These are phyloP conservation scores for Rhynchonycteris naso DNA, from an alignment of 2,797 vertebrate genomes.

Conservation along the genomic window DNA sequence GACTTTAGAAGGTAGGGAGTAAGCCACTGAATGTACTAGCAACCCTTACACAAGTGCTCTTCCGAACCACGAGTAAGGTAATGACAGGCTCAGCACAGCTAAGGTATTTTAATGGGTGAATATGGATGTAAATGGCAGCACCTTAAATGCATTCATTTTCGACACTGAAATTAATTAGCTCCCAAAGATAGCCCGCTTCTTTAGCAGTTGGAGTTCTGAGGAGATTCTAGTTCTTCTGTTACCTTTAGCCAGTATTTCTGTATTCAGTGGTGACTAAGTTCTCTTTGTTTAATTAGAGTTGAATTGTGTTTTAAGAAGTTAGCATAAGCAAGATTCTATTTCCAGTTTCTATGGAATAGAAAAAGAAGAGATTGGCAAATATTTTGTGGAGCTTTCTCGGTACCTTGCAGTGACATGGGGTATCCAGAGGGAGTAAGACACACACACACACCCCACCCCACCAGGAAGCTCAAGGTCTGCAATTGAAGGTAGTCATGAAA, in stretches of 20 bases:
- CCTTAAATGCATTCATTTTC: slow-evolving; percentile 79
- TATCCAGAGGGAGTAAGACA: not conserved
- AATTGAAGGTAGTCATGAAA: not conserved
- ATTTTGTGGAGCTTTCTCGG: not conserved
- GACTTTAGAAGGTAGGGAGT: slow-evolving; percentile 10
- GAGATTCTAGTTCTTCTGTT: slow-evolving; percentile 47
- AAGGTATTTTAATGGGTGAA: slow-evolving; percentile 69
- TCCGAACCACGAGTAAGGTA: slow-evolving; percentile 44
- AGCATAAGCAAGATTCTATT: slow-evolving; percentile 77
- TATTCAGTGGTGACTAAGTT: slow-evolving; percentile 61
- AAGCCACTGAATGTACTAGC: not conserved
- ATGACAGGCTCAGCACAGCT: slow-evolving; percentile 62
- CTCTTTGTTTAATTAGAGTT: slow-evolving; percentile 80
- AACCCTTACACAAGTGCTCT: slow-evolving; percentile 50
- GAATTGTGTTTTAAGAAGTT: slow-evolving; percentile 78
- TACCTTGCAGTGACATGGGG: not conserved
- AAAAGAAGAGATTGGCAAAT: slow-evolving; percentile 24
- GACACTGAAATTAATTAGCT: slow-evolving; percentile 83
- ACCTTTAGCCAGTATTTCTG: slow-evolving; percentile 62
- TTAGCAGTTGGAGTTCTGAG: slow-evolving; percentile 75
- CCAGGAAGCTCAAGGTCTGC: not conserved
- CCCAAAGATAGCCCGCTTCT: slow-evolving; percentile 55
- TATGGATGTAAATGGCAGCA: slow-evolving; percentile 74
- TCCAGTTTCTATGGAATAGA: slow-evolving; percentile 22
- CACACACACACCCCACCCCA: not conserved